Evolutionary conservation across 2,797 vertebrate genomes (phyloP), one percentile per base, ranked within the genome.

Genomic region (Poeciliopsis infans): DNA sequence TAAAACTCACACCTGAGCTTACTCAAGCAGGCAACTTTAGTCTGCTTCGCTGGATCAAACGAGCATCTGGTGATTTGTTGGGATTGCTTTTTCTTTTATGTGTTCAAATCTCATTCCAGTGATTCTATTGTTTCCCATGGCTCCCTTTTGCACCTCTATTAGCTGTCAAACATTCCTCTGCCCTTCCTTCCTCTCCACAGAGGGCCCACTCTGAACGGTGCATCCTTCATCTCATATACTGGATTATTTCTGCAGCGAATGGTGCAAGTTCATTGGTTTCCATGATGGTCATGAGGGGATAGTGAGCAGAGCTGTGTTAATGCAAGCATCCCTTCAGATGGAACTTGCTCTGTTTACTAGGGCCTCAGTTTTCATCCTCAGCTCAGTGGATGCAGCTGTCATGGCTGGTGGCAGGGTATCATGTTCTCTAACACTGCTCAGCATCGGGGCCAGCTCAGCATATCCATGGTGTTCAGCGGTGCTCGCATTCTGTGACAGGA

Each of bases 341-440:
- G 64, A 75, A 70, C 64, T 74, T 33, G 15, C 39, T 75, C 41
- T 75, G 73, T 80, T 80, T 80, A 64, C 74, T 33, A n/a, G 57
- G 28, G 57, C 74, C 74, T 75, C 74, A 64, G 74, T 64, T 75
- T 75, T 75, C 74, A 75, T 75, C 74, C 57, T 59, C 41, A 75
- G 74, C 74, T 75, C 74, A 75, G 64, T 71, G 73, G 31, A 59
- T 80, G 74, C 79, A 80, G 73, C 79, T 76, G 79, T 75, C 64
- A 59, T 39, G 66, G n/a, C 53, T 75, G 73, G 49, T 80, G 66
- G 66, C 70, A 12, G 43, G 66, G 78, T 39, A 51, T 74, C 71
- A 74, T 31, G 71, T 79, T 66, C 77, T 74, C n/a, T 28, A 51
- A 51, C 46, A 5, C 33, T 49, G 33, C 57, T 73, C 51, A 36